Conservation (phyloP, 2,888 invertebrate species). For the Creontiades dilutus region DNA sequence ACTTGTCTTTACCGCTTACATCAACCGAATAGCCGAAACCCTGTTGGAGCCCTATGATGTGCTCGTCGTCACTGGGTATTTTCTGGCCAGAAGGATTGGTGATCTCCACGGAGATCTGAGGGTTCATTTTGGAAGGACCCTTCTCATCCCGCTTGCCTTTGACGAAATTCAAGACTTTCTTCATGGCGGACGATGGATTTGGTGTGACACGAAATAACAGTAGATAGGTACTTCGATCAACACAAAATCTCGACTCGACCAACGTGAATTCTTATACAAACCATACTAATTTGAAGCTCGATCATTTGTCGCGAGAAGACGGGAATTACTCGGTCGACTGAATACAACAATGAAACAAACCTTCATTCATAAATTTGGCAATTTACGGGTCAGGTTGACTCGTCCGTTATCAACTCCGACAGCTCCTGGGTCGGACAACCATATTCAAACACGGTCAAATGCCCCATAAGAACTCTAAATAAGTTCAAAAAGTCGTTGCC, state of each 20-base stretch:
- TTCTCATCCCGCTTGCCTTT: conserved; percentile 77
- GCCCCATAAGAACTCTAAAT: neutral
- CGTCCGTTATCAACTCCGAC: neutral
- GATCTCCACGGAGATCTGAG: conserved; percentile 76
- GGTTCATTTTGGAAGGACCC: conserved; percentile 75
- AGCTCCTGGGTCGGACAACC: neutral
- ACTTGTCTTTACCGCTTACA: conserved; percentile 77
- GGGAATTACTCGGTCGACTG: neutral
- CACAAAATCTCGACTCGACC: neutral
- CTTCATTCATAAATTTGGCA: conserved; percentile 7
- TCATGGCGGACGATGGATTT: conserved; percentile 75
- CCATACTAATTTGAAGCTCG: neutral
- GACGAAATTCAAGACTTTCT: conserved; percentile 77
- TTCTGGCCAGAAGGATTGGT: conserved; percentile 76
- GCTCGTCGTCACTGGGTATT: conserved; percentile 76
- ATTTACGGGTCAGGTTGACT: neutral
- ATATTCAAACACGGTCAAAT: neutral
- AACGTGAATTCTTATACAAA: neutral
- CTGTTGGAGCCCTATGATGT: conserved; percentile 75
- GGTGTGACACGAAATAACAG: neutral
- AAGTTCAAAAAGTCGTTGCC: neutral
- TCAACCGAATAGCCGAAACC: conserved; percentile 77
- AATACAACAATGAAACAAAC: neutral
- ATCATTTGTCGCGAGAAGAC: neutral
- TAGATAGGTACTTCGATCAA: neutral